Evolutionary conservation across 2,113 vertebrate species (phyloP).

Genomic region (Dasyurus viverrinus): DNA sequence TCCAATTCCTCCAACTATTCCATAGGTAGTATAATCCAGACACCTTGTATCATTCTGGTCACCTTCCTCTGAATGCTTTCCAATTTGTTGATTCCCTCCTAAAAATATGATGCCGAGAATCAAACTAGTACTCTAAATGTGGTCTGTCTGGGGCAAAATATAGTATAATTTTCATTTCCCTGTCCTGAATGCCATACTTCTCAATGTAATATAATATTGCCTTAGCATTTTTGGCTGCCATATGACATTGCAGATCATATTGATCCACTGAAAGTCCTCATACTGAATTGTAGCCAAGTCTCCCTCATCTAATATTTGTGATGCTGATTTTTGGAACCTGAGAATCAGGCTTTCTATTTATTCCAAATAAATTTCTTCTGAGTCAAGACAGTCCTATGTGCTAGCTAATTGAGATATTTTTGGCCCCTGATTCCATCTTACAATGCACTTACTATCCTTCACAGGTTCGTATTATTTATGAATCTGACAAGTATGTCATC

Average conservation of each 20-base stretch:
- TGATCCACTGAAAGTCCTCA: neutral
- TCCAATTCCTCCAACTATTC: neutral
- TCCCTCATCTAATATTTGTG: neutral
- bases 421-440: neutral
- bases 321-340: neutral
- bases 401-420: neutral
- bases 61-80: neutral
- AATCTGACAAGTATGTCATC: neutral
- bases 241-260: neutral
- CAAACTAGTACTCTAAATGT: neutral
- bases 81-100: neutral
- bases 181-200: neutral
- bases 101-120: neutral
- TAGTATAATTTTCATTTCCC: neutral
- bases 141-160: neutral
- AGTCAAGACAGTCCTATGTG: neutral
- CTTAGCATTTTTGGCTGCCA: neutral
- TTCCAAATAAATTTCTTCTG: neutral
- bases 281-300: neutral
- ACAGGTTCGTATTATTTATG: neutral
- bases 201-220: neutral
- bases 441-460: neutral
- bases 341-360: neutral
- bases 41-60: neutral
- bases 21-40: neutral